phyloP scores from a whole-genome alignment of 2,888 invertebrate species.

The Oxyscelio sp. region DNA sequence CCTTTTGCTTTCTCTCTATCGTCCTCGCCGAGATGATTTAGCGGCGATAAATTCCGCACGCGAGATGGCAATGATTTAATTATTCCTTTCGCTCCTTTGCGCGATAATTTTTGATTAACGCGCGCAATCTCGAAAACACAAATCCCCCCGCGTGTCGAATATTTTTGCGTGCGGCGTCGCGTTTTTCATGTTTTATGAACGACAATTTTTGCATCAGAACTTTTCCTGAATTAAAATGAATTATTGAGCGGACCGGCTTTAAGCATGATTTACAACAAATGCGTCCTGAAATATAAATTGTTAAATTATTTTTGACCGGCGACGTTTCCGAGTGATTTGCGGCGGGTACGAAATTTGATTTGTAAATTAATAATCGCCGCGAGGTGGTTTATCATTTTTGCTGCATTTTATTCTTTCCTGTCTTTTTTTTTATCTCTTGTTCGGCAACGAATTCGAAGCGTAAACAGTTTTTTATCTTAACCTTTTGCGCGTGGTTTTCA shows the following conservation, averaged over 20 bases:
- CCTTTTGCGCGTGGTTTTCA: no score
- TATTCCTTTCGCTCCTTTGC: constrained; percentile 45
- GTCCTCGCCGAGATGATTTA: constrained; percentile 8
- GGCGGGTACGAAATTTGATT: neutral
- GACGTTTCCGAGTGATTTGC: neutral
- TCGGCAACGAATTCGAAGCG: neutral
- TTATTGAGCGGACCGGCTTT: constrained; percentile 44
- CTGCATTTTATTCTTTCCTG: neutral
- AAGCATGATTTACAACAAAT: constrained; percentile 49
- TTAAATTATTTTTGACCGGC: neutral
- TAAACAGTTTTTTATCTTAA: no score
- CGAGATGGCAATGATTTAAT: constrained; percentile 43
- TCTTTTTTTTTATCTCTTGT: neutral
- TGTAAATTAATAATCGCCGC: neutral
- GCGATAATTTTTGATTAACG: constrained; percentile 45
- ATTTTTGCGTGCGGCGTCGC: constrained; percentile 31
- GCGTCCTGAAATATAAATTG: constrained; percentile 33
- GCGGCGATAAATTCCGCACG: constrained; percentile 25
- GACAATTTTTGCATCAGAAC: constrained; percentile 50
- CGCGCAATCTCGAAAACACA: constrained; percentile 44
- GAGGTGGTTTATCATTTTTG: no score
- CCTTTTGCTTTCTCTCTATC: neutral
- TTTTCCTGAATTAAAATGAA: constrained; percentile 61
- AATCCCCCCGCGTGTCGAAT: constrained; percentile 37
- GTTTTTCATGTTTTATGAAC: constrained; percentile 37